Base-by-base conservation (phyloP, 2,113 vertebrate genomes). In the Amblyornis subalaris region DNA sequence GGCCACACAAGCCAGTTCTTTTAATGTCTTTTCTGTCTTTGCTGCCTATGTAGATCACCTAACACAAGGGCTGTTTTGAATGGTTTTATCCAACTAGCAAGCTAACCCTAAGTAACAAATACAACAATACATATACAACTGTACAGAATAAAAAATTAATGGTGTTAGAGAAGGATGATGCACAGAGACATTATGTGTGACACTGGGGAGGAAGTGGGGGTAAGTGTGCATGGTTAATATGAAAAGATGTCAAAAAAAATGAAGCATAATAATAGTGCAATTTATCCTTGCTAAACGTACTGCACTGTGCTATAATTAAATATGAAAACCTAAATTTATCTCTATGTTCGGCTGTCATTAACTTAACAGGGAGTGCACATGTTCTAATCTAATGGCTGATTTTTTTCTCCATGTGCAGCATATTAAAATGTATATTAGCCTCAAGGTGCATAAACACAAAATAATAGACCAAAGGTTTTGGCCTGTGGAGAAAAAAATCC, bases 241-340 rank as follows among this genome's bases (percentile, higher is more conserved):
- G 97, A 95, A 98, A 98, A 98, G 95, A 98, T 98, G 98, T 98
- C 96, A 98, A 98, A 98, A 97, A 98, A 98, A 97, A 96, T 96
- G 98, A 97, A 98, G 98, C 98, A 98, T 98, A 98, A 98, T 98
- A 99, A 99, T 98, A 97, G 97, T 98, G 98, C 98, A 98, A 98
- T 99, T 99, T 99, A 99, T 99, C 98, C 98, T 97, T 96, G 98
- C 97, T 98, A 98, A 98, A 98, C 85, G 98, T 97, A 97, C 97
- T 97, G 97, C 97, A 96, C 98, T 98, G 97, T 95, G 96, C 98
- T 98, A 98, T 99, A 99, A 99, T 99, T 99, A 99, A 99, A 99
- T 98, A 98, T 98, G 98, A 99, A 99, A 99, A 99, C 98, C 98
- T 98, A 98, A 98, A 99, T 99, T 98, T 98, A 99, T 99, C 97